Evolutionary conservation across 2,113 vertebrate genomes (phyloP).

Genomic region (Illadopsis cleaveri): DNA sequence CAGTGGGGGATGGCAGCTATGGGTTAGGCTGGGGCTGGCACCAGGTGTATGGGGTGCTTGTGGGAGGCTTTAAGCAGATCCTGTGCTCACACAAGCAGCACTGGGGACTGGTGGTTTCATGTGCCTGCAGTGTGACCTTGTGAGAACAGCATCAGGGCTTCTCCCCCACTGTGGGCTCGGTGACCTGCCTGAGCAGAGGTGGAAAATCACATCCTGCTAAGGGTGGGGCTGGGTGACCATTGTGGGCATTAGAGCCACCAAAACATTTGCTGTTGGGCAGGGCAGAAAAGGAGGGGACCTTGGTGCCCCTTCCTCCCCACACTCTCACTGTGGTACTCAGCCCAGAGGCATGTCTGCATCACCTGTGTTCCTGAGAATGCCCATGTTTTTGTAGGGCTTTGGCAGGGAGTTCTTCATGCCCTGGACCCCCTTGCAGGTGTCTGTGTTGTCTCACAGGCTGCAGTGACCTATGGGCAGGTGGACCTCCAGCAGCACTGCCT

Average conservation of each 20-base stretch:
- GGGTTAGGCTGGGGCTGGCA: not conserved
- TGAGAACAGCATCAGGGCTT: not conserved
- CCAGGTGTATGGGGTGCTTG: not conserved
- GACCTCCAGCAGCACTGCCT: conserved; percentile 74
- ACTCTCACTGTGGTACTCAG: fast-evolving
- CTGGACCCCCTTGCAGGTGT: not conserved
- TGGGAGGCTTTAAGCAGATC: not conserved
- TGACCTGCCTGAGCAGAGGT: fast-evolving
- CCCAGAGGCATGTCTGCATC: fast-evolving
- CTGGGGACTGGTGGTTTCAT: not conserved
- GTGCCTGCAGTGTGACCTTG: not conserved
- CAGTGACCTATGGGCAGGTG: conserved; percentile 75
- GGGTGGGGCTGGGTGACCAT: fast-evolving
- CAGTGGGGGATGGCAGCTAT: not conserved
- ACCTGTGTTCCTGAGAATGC: not conserved
- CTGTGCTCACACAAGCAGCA: not conserved
- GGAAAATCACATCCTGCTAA: not conserved
- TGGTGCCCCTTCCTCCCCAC: not conserved
- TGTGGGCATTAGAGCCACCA: not conserved
- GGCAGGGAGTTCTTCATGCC: not conserved
- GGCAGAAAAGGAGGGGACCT: not conserved
- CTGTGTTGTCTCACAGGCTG: conserved; percentile 64
- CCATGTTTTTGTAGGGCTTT: not conserved
- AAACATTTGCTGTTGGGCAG: not conserved
- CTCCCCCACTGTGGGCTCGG: fast-evolving